Conservation (phyloP, 2,113 vertebrate species). For the Alethe castanea region DNA sequence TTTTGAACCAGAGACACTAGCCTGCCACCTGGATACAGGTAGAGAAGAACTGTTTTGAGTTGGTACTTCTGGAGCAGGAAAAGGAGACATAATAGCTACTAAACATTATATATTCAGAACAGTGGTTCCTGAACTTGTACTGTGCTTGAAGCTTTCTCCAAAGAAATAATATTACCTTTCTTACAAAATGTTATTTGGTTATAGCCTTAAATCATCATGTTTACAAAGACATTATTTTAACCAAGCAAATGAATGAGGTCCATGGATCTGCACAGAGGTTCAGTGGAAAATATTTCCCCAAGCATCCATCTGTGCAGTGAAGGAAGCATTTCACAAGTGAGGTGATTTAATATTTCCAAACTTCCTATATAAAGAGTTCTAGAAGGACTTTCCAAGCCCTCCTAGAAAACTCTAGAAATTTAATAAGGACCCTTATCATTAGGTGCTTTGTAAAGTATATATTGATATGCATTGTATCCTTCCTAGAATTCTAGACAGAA, state of each 20-base stretch:
- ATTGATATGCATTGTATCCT: neutral
- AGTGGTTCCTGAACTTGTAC: neutral
- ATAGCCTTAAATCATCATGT: neutral
- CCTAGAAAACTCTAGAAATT: neutral
- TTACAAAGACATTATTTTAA: neutral
- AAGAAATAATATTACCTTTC: neutral
- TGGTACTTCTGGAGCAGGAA: neutral
- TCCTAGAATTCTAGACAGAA: neutral
- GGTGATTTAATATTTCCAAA: neutral
- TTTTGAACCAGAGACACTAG: neutral
- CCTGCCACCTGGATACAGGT: neutral
- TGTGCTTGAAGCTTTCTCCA: neutral
- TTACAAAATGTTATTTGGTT: neutral
- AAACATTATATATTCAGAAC: neutral
- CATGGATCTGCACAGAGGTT: neutral
- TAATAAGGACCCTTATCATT: neutral
- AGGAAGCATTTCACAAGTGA: neutral
- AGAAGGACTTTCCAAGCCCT: neutral
- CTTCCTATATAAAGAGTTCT: neutral
- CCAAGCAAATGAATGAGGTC: neutral
- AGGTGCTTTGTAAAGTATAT: neutral
- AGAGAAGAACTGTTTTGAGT: neutral
- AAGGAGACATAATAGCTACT: neutral
- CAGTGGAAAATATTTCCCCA: neutral
- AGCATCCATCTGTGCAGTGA: neutral